A percentile compares a stretch with the other conserved stretches of the same genome.
phyloP scores from a whole-genome alignment of 37 sponge, comb jelly and placozoan genomes.

The Amphimedon queenslandica region DNA sequence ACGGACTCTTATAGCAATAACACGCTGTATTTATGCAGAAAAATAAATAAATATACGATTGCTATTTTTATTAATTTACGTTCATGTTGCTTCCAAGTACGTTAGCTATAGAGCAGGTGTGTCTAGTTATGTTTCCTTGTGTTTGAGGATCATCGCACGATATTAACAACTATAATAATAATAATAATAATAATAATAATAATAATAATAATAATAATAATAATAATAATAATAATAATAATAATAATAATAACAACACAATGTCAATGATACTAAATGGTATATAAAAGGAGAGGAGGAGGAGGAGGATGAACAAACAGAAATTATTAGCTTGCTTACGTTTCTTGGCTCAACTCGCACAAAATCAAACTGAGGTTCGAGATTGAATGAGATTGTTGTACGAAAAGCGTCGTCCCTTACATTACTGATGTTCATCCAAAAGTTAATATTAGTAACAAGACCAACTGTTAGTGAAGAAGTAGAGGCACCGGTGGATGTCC shows the following conservation, averaged over 20 bases:
- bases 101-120: neutral
- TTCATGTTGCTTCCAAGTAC: too few relatives aligned
- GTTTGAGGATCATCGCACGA: too few relatives aligned
- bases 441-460: constrained; percentile 11
- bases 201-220: too few relatives aligned
- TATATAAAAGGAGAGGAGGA: too few relatives aligned
- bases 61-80: too few relatives aligned
- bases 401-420: constrained; percentile 34
- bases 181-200: too few relatives aligned
- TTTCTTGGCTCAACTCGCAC: constrained; percentile 9
- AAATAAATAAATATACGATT: neutral
- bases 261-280: too few relatives aligned
- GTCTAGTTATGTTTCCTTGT: too few relatives aligned
- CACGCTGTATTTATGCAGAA: too few relatives aligned
- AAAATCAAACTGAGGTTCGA: constrained; percentile 4
- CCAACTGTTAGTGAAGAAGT: constrained; percentile 5
- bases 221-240: too few relatives aligned
- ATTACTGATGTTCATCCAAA: constrained; percentile 12
- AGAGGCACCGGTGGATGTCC: neutral
- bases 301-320: neutral
- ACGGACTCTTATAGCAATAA: neutral
- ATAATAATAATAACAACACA: too few relatives aligned
- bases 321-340: neutral
- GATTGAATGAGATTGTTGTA: constrained; percentile 17
- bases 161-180: too few relatives aligned